Percentiles rank a stretch among this genome's conserved stretches.
Conservation (phyloP, 2,113 vertebrate species). For the Rhabdomys dilectus region DNA sequence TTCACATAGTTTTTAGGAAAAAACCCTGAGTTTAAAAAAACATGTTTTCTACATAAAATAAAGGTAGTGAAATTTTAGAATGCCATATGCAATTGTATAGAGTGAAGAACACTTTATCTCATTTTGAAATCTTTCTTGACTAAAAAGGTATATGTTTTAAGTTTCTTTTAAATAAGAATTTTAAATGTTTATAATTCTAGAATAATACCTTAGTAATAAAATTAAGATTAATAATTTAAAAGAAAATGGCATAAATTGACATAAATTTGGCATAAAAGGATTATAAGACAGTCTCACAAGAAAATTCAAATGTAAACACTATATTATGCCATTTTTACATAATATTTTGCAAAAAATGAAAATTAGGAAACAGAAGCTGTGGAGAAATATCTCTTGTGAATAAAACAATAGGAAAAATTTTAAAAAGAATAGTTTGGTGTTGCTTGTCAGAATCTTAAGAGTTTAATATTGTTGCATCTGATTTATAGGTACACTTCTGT, state of each 20-base stretch:
- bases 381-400: neutral
- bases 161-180: conserved; percentile 56
- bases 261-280: conserved; percentile 15
- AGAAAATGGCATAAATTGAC: neutral
- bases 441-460: conserved; percentile 23
- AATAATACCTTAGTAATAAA: conserved; percentile 25
- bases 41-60: conserved; percentile 42
- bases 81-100: neutral
- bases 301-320: conserved; percentile 46
- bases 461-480: neutral
- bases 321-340: conserved; percentile 8
- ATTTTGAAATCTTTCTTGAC: conserved; percentile 8
- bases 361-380: neutral
- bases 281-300: neutral
- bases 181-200: conserved; percentile 37
- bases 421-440: neutral
- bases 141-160: conserved; percentile 9
- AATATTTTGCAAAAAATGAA: conserved; percentile 18
- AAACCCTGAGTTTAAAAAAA: neutral
- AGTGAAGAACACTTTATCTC: conserved; percentile 3
- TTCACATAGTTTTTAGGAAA: neutral
- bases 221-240: neutral
- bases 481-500: neutral
- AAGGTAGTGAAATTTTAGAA: neutral
- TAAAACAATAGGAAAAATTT: conserved; percentile 34